Evolutionary conservation across 2,888 invertebrate species (phyloP).

Genomic region (Tolmerus cingulatus): DNA sequence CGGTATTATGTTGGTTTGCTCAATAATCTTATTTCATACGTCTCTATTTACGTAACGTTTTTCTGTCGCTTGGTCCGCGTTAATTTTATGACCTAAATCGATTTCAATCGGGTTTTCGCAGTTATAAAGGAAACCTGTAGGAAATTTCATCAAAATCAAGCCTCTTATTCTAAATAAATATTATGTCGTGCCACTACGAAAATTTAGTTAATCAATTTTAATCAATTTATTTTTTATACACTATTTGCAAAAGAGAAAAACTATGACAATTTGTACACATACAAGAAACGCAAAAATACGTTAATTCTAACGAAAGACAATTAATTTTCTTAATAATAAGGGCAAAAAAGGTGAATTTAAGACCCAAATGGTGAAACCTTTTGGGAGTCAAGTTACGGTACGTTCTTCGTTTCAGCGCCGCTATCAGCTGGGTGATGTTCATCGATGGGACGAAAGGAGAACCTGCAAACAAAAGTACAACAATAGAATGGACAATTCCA

Average conservation of each 20-base stretch:
- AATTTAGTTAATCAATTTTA: no score
- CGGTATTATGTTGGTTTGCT: background rate
- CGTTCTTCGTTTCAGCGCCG: background rate
- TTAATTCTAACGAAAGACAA: background rate
- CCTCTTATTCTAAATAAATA: background rate
- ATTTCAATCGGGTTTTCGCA: no score
- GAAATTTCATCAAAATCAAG: background rate
- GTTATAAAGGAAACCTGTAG: background rate
- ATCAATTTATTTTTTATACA: no score
- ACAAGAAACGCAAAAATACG: background rate
- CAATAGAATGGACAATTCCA: slow-evolving; percentile 39
- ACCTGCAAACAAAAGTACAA: background rate
- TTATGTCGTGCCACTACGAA: no score
- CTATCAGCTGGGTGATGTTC: background rate
- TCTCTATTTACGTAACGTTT: no score
- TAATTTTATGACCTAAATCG: no score
- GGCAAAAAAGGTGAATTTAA: background rate
- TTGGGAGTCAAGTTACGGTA: background rate
- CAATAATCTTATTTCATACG: background rate
- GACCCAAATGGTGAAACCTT: background rate
- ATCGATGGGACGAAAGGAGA: background rate
- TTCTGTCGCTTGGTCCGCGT: no score
- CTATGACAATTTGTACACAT: background rate
- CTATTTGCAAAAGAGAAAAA: no score
- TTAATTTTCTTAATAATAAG: background rate